phyloP scores from a whole-genome alignment of 2,797 vertebrate species.

The Peromyscus melanophrys region DNA sequence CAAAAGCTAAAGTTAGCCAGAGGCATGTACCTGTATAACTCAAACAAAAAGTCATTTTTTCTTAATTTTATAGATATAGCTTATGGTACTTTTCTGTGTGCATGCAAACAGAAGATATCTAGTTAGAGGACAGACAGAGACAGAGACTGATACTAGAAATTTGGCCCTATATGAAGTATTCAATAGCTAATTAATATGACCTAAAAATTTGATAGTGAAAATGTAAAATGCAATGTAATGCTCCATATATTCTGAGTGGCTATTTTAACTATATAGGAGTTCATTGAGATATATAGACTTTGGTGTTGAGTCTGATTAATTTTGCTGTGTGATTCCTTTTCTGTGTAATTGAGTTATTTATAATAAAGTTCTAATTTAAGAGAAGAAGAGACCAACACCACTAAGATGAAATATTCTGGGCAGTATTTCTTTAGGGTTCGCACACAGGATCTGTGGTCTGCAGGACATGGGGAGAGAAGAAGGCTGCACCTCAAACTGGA shows the following conservation, averaged over 20 bases:
- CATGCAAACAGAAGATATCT: background rate
- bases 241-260: background rate
- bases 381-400: background rate
- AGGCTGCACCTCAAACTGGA: background rate
- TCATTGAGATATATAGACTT: background rate
- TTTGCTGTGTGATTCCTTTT: background rate
- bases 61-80: constrained; percentile 30
- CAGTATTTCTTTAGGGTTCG: background rate
- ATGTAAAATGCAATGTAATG: background rate
- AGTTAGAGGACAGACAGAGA: background rate
- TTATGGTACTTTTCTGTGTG: background rate
- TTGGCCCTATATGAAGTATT: background rate
- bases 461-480: background rate
- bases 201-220: background rate
- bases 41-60: constrained; percentile 32
- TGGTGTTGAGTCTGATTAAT: background rate
- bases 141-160: background rate
- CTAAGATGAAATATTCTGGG: background rate
- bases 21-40: constrained; percentile 48
- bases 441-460: background rate
- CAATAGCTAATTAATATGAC: background rate
- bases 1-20: constrained; percentile 60
- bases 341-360: background rate
- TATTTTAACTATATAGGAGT: background rate
- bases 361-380: background rate